These are phyloP conservation scores for Eupleurogrammus muticus DNA, from an alignment of 2,797 vertebrate genomes.

Conservation along the genomic window DNA sequence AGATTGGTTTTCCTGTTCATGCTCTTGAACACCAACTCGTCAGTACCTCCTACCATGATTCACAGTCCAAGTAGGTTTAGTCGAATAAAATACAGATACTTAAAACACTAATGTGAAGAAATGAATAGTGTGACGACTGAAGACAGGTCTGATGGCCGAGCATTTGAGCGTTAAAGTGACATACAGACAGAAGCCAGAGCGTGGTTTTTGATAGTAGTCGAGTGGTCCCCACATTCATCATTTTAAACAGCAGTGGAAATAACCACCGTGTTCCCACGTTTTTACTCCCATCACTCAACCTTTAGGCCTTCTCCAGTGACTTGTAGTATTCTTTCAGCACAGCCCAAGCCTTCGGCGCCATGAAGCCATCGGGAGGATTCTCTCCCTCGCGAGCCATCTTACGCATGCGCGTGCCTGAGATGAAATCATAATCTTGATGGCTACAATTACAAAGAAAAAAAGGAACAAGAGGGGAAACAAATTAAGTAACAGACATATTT, in stretches of 20 bases:
- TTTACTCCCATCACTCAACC: not conserved
- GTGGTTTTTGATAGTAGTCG: conserved; percentile 59
- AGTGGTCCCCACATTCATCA: conserved; percentile 83
- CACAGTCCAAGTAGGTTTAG: conserved; percentile 31
- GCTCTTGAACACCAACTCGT: conserved; percentile 1
- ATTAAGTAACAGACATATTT: conserved; percentile 27
- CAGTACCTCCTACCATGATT: conserved; percentile 17
- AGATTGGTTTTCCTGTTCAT: not conserved
- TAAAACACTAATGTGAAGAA: conserved; percentile 78
- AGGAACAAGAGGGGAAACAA: not conserved
- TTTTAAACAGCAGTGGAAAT: conserved; percentile 62
- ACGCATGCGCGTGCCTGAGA: conserved; percentile 98
- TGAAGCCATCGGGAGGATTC: conserved; percentile 97
- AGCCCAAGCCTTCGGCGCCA: conserved; percentile 95
- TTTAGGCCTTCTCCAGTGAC: conserved; percentile 92
- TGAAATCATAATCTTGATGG: conserved; percentile 97
- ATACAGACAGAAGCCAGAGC: conserved; percentile 43
- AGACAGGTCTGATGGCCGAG: conserved; percentile 73
- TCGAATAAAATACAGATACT: conserved; percentile 49
- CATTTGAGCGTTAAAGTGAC: conserved; percentile 49
- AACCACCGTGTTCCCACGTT: conserved; percentile 41
- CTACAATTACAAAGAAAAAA: conserved; percentile 72
- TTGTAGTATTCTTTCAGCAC: conserved; percentile 97
- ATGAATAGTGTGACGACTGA: no score
- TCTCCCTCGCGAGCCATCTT: conserved; percentile 94